These are phyloP conservation scores for Thunnus thynnus DNA, from an alignment of 2,113 vertebrate species.

Conservation along the genomic window DNA sequence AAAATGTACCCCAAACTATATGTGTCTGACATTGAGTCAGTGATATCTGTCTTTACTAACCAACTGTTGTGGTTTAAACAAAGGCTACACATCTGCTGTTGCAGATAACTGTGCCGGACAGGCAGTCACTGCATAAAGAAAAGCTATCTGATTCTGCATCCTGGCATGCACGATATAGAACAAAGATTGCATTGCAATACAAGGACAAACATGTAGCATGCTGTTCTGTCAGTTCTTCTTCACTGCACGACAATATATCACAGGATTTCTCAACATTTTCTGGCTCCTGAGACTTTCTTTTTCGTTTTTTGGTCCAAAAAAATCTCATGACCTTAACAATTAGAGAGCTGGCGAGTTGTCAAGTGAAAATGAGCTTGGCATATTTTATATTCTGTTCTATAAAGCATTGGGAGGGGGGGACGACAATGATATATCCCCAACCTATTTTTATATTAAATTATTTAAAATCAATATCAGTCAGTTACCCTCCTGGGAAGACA, in stretches of 20 bases:
- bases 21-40: constrained; percentile 3
- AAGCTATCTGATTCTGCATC: constrained; percentile 25
- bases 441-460: constrained; percentile 43
- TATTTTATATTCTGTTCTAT: not conserved
- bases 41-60: constrained; percentile 21
- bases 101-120: constrained; percentile 35
- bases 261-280: constrained; percentile 11
- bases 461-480: constrained; percentile 39
- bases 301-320: not conserved
- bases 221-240: constrained; percentile 19
- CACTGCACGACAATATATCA: not conserved
- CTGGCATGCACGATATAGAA: constrained; percentile 8
- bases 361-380: constrained; percentile 9
- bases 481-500: constrained; percentile 17
- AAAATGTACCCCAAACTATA: not conserved
- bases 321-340: constrained; percentile 33
- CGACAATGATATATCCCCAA: not conserved
- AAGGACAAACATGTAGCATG: constrained; percentile 22
- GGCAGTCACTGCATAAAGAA: constrained; percentile 22
- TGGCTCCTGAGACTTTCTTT: not conserved
- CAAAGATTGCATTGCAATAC: constrained; percentile 18
- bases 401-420: not conserved
- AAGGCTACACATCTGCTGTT: constrained; percentile 19
- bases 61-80: constrained; percentile 30
- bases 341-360: constrained; percentile 34